Base-by-base conservation (phyloP, 2,888 invertebrate species). In the Copidosoma aretas region DNA sequence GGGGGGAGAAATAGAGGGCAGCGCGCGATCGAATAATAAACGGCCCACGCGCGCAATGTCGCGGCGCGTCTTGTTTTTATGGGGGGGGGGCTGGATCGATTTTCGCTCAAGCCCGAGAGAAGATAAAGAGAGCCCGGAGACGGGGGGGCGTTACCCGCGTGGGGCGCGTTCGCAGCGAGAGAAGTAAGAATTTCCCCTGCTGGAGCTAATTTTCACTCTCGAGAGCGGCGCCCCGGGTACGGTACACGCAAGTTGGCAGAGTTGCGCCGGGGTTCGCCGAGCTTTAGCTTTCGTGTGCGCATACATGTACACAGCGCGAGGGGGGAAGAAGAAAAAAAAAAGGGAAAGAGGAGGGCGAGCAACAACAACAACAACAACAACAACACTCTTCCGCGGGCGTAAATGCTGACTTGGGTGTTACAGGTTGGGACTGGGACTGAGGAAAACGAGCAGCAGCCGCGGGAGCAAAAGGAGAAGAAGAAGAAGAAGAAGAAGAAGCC, bases 161-260 rank as follows among this genome's bases (percentile, higher is more conserved):
- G n/a, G n/a, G 25, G 52, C 62, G 59, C 32, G 53, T 54, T 51
- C 43, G 12, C 2, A 46, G 43, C 17, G 22, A 65, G 54, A 59
- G 58, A 56, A 65, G 62, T 65, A 54, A 62, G 65, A 60, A 59
- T 62, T 54, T 14, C 25, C 52, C 24, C 54, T 65, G 62, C 62
- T 65, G 52, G 65, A 65, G 65, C 65, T 65, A 69, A 69, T 69
- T 69, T 69, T 65, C 62, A 59, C 58, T 60, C 17, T 60, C 60
- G 12, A 22, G 14, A 32, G 8, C 32, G 32, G 32, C 32, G 3
- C 8, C 32, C 8, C 8, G 32, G 3, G 32, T 32, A 32, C 32
- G 32, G 68, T 61, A 64, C 46, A 60, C 64, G 60, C 43, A 59
- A n/a, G n/a, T n/a, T 39, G 39, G 60, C 24, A 43, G 19, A 19